Conservation (phyloP, 2,888 invertebrate genomes). For the Drosophila atripex region DNA sequence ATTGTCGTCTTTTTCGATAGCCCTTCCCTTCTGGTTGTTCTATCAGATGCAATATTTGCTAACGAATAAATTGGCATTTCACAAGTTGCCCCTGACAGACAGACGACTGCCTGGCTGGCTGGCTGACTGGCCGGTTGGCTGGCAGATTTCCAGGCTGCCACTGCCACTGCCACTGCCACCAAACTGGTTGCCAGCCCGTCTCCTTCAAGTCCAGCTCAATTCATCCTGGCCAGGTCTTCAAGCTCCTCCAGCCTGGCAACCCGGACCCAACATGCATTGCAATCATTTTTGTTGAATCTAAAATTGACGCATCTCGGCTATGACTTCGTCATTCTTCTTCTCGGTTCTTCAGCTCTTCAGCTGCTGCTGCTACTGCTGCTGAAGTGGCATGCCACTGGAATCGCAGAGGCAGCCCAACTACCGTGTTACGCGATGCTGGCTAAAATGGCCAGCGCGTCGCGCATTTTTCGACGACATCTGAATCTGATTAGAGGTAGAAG, state of each 20-base stretch:
- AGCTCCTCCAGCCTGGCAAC: conserved; percentile 1
- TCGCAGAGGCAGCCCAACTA: conserved; percentile 51
- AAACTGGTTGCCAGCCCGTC: conserved; percentile 33
- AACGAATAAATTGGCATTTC: conserved; percentile 80
- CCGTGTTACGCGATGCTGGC: conserved; percentile 73
- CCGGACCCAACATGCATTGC: conserved; percentile 72
- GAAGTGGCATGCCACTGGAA: conserved; percentile 10
- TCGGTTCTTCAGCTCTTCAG: conserved; percentile 26
- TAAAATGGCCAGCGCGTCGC: conserved; percentile 78
- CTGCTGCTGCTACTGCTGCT: conserved; percentile 14
- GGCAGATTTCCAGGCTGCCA: conserved; percentile 12
- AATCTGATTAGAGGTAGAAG: conserved; percentile 71
- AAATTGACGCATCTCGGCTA: conserved; percentile 80
- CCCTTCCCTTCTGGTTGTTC: conserved; percentile 55
- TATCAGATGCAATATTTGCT: conserved; percentile 80
- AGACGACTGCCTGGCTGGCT: conserved; percentile 62
- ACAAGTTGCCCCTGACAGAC: conserved; percentile 74
- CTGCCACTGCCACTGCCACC: conserved; percentile 2
- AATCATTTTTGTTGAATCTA: conserved; percentile 80
- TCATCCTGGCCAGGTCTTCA: conserved; percentile 11
- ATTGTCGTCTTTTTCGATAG: conserved; percentile 14
- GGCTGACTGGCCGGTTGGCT: conserved; percentile 43
- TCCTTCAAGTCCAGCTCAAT: conserved; percentile 18
- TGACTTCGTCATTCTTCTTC: conserved; percentile 75
- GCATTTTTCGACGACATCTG: conserved; percentile 80